These are phyloP conservation scores for Steinernema hermaphroditum DNA, from an alignment of 2,888 invertebrate species.

Conservation along the genomic window DNA sequence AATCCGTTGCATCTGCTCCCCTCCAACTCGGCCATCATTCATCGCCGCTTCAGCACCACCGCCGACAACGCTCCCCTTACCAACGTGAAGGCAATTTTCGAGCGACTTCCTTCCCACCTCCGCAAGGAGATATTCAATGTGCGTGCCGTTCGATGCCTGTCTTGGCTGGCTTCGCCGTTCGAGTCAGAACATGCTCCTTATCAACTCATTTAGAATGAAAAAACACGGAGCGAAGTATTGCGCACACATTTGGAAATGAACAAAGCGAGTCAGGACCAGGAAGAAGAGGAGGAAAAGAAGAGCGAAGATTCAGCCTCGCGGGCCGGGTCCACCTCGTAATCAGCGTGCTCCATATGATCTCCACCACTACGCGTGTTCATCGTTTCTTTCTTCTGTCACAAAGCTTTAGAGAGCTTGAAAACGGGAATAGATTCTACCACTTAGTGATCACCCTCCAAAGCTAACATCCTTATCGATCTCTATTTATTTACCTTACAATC, in stretches of 20 bases:
- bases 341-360: neutral
- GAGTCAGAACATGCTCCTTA: neutral
- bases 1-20: conserved; percentile 57
- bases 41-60: conserved; percentile 26
- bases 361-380: neutral
- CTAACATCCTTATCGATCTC: neutral
- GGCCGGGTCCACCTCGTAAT: neutral
- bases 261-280: conserved; percentile 23
- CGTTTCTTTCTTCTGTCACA: neutral
- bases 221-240: conserved; percentile 18
- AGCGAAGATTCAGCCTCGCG: neutral
- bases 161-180: neutral
- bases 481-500: conserved; percentile 1
- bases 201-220: neutral
- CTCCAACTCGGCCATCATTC: conserved; percentile 42
- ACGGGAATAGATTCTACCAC: neutral
- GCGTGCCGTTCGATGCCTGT: neutral
- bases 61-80: conserved; percentile 11
- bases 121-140: conserved; percentile 23
- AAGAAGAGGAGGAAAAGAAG: conserved; percentile 25
- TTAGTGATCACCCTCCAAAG: neutral
- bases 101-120: conserved; percentile 12
- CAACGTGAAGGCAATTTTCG: conserved; percentile 20
- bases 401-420: neutral
- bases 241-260: conserved; percentile 26